These are phyloP conservation scores for Myotis pilosus DNA, from an alignment of 2,797 vertebrate genomes.

Conservation along the genomic window DNA sequence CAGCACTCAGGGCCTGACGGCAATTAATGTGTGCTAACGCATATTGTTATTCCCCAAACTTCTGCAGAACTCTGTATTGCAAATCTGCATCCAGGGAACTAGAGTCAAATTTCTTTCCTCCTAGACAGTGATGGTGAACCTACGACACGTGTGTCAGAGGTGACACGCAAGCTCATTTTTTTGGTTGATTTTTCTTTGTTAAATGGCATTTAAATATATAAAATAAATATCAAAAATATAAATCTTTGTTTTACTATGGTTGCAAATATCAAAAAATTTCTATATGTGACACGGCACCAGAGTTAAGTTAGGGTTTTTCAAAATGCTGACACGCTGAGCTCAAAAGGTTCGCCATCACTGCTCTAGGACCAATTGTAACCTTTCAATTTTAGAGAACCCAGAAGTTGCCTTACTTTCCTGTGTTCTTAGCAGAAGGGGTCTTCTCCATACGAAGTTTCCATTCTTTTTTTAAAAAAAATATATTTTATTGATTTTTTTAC, in stretches of 20 bases:
- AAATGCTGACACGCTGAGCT: too few relatives aligned
- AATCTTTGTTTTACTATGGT: too few relatives aligned
- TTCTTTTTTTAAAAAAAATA: not conserved
- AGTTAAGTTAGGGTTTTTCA: too few relatives aligned
- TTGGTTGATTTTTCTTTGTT: too few relatives aligned
- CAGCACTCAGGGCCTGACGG: not conserved
- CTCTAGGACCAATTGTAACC: conserved; percentile 21
- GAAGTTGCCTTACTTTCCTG: conserved; percentile 45
- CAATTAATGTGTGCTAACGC: not conserved
- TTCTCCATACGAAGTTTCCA: conserved; percentile 45
- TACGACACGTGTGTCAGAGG: too few relatives aligned
- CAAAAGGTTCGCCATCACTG: too few relatives aligned
- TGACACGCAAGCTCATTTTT: too few relatives aligned
- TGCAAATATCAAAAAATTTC: too few relatives aligned
- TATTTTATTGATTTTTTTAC: too few relatives aligned
- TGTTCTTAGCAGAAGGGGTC: conserved; percentile 60
- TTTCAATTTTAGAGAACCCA: conserved; percentile 61
- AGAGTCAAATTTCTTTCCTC: conserved; percentile 26
- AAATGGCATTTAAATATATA: too few relatives aligned
- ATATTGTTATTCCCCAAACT: not conserved
- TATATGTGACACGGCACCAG: too few relatives aligned
- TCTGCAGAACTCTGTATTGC: conserved; percentile 59
- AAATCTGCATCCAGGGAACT: conserved; percentile 61
- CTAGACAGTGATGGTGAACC: not conserved
- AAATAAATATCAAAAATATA: too few relatives aligned